Evolutionary conservation across 2,797 vertebrate genomes (phyloP), one percentile per base, ranked within the genome.

Genomic region (Syndactyla subalaris): DNA sequence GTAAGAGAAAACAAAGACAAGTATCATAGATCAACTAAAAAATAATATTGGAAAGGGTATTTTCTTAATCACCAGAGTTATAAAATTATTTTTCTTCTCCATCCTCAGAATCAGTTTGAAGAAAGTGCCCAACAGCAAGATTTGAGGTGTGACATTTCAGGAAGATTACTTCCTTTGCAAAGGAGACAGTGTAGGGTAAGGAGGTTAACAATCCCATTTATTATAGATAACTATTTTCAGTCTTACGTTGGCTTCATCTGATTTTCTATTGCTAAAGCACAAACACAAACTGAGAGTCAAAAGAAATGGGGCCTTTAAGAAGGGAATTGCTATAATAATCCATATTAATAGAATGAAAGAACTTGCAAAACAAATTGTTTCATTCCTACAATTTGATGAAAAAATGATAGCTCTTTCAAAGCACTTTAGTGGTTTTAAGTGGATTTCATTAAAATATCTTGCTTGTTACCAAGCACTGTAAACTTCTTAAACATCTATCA

Each of bases 281-380:
- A 5, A 79, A 82, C 16, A 62, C 21, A 76, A 83, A 93, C 54
- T 43, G 62, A 14, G 67, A 85, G n/a, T 22, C 41, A 85, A 85
- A 88, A 52, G 22, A 85, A 94, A 92, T 3, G 20, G 36, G 14
- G 22, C 5, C 41, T 87, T 87, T 77, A 87, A 80, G 78, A 92
- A 85, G 22, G n/a, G 49, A 88, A 85, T 72, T 80, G 29, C 39
- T 83, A 62, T 51, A 12, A 81, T 92, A 94, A 96, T 88, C 79
- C 59, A n/a, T 55, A 77, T 51, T 62, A 92, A 65, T 76, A 74
- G 52, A 93, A 51, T 22, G 74, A 77, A n/a, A 54, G 41, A 80
- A 72, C 36, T 52, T 2, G 2, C 9, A 81, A 90, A 88, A 15
- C 13, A 62, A 85, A 62, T 80, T 43, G 9, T 54, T 93, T 92